These are phyloP conservation scores for Linnaemya vulpina DNA, from an alignment of 2,888 invertebrate species.

Conservation along the genomic window DNA sequence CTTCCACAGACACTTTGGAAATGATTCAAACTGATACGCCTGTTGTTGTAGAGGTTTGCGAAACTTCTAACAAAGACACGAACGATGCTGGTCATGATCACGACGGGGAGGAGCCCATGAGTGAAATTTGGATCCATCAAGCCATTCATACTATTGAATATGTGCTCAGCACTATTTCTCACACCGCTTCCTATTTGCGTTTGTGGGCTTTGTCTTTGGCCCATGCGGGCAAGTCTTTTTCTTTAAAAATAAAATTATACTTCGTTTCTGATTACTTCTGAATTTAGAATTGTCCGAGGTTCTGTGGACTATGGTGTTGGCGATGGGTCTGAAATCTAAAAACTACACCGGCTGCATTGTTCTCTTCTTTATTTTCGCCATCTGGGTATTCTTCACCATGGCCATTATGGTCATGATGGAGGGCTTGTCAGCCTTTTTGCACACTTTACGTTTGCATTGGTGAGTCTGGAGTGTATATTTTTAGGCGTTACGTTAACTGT, in stretches of 20 bases:
- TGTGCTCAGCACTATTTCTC: conserved; percentile 96
- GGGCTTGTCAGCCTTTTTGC: conserved; percentile 99
- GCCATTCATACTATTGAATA: conserved; percentile 98
- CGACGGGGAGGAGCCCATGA: conserved; percentile 87
- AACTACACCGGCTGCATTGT: conserved; percentile 89
- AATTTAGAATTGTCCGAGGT: conserved; percentile 91
- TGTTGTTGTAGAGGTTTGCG: conserved; percentile 76
- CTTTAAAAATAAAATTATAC: neutral
- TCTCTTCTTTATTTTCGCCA: conserved; percentile 92
- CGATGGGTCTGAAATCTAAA: conserved; percentile 87
- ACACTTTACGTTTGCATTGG: conserved; percentile 99
- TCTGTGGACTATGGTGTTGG: conserved; percentile 96
- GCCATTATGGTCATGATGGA: conserved; percentile 99
- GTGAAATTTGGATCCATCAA: conserved; percentile 96
- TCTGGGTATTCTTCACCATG: conserved; percentile 96
- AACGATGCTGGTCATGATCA: conserved; percentile 77
- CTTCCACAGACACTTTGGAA: conserved; percentile 63
- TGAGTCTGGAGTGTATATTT: conserved; percentile 79
- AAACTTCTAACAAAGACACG: conserved; percentile 73
- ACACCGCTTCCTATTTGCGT: conserved; percentile 97
- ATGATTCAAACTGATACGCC: conserved; percentile 73
- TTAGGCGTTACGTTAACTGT: no score
- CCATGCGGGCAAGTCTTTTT: conserved; percentile 90
- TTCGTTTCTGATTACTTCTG: neutral
- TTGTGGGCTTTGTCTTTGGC: conserved; percentile 98